Base-by-base conservation (phyloP, 2,888 invertebrate species). In the Ceramica pisi region DNA sequence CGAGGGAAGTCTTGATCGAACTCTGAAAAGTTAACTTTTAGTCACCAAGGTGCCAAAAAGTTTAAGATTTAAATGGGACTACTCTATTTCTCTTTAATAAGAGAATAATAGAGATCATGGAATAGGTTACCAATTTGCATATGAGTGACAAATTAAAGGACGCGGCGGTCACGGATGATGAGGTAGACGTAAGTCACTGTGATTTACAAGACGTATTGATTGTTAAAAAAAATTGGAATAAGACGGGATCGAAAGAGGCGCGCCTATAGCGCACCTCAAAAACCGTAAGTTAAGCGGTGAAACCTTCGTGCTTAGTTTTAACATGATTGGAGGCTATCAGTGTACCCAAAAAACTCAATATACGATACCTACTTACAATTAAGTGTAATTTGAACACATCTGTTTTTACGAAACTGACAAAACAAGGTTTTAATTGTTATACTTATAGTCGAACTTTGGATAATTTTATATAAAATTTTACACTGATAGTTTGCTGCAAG, bases 401-500 rank as follows among this genome's bases (percentile, higher is more conserved):
- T 26, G 55, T 68, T 10, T n/a, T 26, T 9, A 35, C 12, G 7
- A 31, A 48, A 57, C 16, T n/a, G 5, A 31, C 12, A 19, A 31
- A 38, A 31, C 19, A 46, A 44, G 3, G 1, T 44, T 2, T 35
- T 9, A 44, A 41, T 50, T 10, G 7, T 10, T 19, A n/a, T 16
- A 21, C 21, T 12, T 14, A 48, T 2, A 38, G 19, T 31, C 12
- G 3, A 5, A 8, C 8, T 67, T 46, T n/a, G 35, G 16, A 48
- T 26, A 31, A 46, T 14, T 31, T 19, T 50, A 35, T 44, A 10
- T 26, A 19, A 46, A 35, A 55, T 46, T 35, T 4, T n/a, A 46
- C 71, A 38, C 53, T 72, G 71, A 46, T 53, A 48, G 62, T 38
- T 53, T 71, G 51, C 46, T 71, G 38, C 38, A 31, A 31, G 72